phyloP scores from a whole-genome alignment of 2,113 vertebrate genomes.

The Porphyrio hochstetteri region DNA sequence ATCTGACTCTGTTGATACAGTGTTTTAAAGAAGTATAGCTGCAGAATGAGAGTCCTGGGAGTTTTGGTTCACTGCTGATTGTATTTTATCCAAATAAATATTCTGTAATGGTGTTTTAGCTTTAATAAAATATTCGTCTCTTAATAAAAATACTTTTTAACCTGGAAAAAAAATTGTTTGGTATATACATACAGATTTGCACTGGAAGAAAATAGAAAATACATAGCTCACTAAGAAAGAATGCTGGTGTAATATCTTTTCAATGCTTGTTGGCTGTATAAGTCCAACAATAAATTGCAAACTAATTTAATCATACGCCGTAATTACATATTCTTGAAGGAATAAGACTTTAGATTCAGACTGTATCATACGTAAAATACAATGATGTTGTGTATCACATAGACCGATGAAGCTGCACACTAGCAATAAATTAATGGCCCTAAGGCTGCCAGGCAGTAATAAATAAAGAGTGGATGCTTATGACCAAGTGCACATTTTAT shows the following conservation, averaged over 20 bases:
- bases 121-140: conserved; percentile 5
- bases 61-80: background rate
- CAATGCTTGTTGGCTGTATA: background rate
- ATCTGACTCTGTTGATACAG: conserved; percentile 45
- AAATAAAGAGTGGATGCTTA: conserved; percentile 59
- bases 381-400: background rate
- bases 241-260: background rate
- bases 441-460: conserved; percentile 39
- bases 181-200: background rate
- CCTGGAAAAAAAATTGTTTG: background rate
- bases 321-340: conserved; percentile 47
- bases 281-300: conserved; percentile 53
- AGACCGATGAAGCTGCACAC: background rate
- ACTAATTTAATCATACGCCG: conserved; percentile 30
- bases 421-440: background rate
- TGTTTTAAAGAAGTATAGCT: conserved; percentile 47
- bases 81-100: conserved; percentile 50
- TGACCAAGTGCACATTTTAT: conserved; percentile 8
- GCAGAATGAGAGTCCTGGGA: background rate
- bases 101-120: conserved; percentile 6
- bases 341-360: conserved; percentile 40
- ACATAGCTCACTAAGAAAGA: background rate
- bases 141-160: conserved; percentile 21
- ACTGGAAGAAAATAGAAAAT: background rate
- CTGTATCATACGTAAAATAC: background rate